phyloP scores from a whole-genome alignment of 2,797 vertebrate species.

The Sebastes itinus region DNA sequence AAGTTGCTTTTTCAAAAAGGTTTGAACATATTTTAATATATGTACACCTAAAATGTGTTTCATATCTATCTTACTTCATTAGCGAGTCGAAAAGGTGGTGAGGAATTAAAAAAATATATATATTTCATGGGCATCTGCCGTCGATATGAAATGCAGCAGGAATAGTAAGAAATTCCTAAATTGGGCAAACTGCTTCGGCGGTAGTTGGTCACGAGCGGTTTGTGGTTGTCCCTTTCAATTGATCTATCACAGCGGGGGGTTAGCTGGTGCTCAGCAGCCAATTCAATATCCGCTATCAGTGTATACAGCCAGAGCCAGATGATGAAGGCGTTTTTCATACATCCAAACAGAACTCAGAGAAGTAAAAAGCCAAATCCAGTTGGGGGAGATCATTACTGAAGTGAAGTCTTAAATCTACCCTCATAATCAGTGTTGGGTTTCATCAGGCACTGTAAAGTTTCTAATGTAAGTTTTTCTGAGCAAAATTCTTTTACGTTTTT shows the following conservation, averaged over 20 bases:
- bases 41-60: background rate
- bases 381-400: slow-evolving; percentile 46
- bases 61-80: background rate
- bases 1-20: background rate
- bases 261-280: slow-evolving; percentile 39
- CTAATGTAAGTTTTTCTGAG: background rate
- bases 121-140: background rate
- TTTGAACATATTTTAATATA: background rate
- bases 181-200: slow-evolving; percentile 35
- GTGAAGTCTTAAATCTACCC: slow-evolving; percentile 18
- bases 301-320: slow-evolving; percentile 31
- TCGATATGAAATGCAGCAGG: slow-evolving; percentile 6
- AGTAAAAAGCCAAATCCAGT: slow-evolving; percentile 12
- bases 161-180: slow-evolving; percentile 46
- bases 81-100: background rate
- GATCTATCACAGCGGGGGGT: slow-evolving; percentile 64
- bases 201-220: slow-evolving; percentile 44
- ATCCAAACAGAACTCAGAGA: slow-evolving; percentile 43
- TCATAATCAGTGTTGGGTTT: slow-evolving; percentile 30
- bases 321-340: slow-evolving; percentile 57
- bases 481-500: background rate
- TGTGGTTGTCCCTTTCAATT: slow-evolving; percentile 58
- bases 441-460: background rate
- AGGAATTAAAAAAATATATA: background rate
- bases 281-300: slow-evolving; percentile 52